Conservation (phyloP, 2,888 invertebrate species). For the Polymixis flavicincta region DNA sequence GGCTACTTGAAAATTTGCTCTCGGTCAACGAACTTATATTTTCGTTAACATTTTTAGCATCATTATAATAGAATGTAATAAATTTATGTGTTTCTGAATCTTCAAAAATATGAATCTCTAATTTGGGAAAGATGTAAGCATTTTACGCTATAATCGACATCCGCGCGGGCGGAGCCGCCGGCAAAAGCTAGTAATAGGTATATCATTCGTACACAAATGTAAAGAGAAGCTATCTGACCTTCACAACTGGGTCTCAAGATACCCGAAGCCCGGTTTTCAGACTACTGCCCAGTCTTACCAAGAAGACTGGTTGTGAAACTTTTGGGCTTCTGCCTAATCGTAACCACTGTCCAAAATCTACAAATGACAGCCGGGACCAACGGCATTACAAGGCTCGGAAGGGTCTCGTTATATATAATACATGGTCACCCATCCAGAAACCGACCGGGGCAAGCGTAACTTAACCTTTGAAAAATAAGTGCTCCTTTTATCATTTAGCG, state of each 20-base stretch:
- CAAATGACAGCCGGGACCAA: background rate
- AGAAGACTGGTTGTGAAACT: background rate
- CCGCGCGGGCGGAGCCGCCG: no score
- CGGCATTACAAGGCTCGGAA: background rate
- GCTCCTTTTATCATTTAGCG: background rate
- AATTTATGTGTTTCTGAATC: background rate
- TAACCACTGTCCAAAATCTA: background rate
- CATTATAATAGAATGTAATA: slow-evolving; percentile 9
- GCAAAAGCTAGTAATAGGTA: no score
- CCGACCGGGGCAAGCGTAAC: no score
- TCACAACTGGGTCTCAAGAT: background rate
- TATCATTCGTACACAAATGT: no score
- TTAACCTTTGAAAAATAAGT: no score
- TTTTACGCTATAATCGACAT: no score
- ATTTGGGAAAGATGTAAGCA: no score
- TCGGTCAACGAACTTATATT: slow-evolving; percentile 28
- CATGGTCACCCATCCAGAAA: background rate
- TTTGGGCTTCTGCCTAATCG: background rate
- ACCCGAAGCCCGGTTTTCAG: background rate
- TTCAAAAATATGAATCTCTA: no score
- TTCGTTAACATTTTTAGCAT: slow-evolving; percentile 30
- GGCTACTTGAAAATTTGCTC: slow-evolving; percentile 39
- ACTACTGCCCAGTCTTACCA: no score
- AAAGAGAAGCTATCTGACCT: background rate
- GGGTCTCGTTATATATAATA: no score